These are phyloP conservation scores for Trachelipus rathkii DNA, from an alignment of 1,140 invertebrate species.

Conservation along the genomic window DNA sequence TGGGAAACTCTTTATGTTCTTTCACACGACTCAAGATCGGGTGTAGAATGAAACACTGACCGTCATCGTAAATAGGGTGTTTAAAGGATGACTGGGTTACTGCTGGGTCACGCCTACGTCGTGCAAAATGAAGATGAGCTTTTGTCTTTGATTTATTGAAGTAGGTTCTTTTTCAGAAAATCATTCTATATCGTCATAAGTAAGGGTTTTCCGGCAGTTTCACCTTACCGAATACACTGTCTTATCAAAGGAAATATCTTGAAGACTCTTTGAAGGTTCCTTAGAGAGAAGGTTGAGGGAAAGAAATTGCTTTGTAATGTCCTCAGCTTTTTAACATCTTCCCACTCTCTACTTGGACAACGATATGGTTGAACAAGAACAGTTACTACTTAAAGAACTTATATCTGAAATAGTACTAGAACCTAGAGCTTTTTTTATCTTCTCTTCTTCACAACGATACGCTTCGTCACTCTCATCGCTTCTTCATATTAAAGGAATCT, in stretches of 20 bases:
- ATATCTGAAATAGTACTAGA: not conserved
- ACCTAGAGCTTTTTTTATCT: not conserved
- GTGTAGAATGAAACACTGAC: not conserved
- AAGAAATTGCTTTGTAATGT: not conserved
- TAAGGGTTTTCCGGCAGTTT: not conserved
- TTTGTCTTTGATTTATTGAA: not conserved
- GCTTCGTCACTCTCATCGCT: not conserved
- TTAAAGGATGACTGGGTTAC: too few species aligned
- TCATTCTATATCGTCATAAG: not conserved
- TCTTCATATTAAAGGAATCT: not conserved
- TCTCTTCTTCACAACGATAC: not conserved
- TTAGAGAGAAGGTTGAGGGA: not conserved
- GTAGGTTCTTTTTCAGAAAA: not conserved
- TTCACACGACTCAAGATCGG: not conserved
- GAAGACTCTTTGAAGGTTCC: not conserved
- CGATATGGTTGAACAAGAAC: not conserved
- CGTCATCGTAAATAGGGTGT: not conserved
- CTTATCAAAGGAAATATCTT: not conserved
- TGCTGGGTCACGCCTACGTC: too few species aligned
- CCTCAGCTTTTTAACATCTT: not conserved
- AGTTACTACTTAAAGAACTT: not conserved
- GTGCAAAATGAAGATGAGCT: too few species aligned
- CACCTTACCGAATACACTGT: too few species aligned
- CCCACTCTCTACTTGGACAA: not conserved
- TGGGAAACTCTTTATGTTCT: not conserved